Conservation (phyloP, 2,888 invertebrate genomes). For the Cataglyphis rosenhaueri region DNA sequence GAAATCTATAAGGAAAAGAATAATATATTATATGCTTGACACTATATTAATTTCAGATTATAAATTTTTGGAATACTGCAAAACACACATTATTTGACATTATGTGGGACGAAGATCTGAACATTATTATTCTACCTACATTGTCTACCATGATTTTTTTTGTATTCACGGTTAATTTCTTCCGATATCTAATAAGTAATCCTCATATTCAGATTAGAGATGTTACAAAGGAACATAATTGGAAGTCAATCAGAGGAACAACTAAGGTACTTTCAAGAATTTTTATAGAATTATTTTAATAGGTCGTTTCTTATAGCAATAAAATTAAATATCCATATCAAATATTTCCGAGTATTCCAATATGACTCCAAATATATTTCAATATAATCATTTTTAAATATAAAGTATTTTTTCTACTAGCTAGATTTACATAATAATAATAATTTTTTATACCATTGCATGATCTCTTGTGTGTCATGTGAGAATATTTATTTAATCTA, state of each 20-base stretch:
- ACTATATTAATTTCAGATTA: conserved; percentile 26
- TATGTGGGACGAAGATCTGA: conserved; percentile 80
- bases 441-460: background rate
- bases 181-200: conserved; percentile 85
- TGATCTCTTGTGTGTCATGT: background rate
- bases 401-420: background rate
- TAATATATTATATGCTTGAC: conserved; percentile 5
- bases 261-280: conserved; percentile 82
- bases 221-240: conserved; percentile 86
- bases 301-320: background rate
- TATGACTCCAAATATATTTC: background rate
- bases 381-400: background rate
- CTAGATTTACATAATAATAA: background rate
- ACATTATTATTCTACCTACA: conserved; percentile 83
- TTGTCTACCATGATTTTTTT: conserved; percentile 86
- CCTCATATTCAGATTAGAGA: conserved; percentile 86
- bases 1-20: background rate
- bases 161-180: conserved; percentile 84
- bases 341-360: background rate
- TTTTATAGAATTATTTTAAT: background rate
- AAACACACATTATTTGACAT: conserved; percentile 37
- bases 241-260: conserved; percentile 86
- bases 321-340: background rate
- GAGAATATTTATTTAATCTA: background rate
- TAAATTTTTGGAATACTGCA: conserved; percentile 12